Evolutionary conservation across 2,113 vertebrate genomes (phyloP), one percentile per base, ranked within the genome.

Genomic region (Coregonus clupeaformis): DNA sequence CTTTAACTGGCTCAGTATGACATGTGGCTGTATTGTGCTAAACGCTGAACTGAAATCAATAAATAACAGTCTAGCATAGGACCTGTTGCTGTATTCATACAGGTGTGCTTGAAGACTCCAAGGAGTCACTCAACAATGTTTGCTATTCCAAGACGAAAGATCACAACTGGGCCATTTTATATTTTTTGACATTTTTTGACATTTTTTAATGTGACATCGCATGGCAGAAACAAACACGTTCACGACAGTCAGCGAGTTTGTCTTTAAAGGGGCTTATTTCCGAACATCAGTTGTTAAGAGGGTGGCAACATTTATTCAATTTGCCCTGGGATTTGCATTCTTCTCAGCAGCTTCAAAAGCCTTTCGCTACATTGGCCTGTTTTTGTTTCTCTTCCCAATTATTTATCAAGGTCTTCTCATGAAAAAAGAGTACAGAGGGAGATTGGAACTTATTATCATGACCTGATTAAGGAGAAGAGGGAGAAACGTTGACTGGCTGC

Each of bases 381-480:
- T 68, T 76, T 76, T 69, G 1, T 52, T 52, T 52, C 4, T 52
- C 14, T 45, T 30, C 68, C 79, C 80, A 79, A 83, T 87, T 86
- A 89, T 84, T 85, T 79, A 90, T 82, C 80, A 87, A 85, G 86
- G 79, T 81, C 81, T 82, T 55, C 24, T 76, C 30, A n/a, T 72
- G 60, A 74, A 85, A 84, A 75, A 82, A 52, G 14, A 69, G 16
- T 16, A 57, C 64, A 62, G 72, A 64, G 81, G 82, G 75, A 78
- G 72, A 68, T 82, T 69, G 64, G 71, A 78, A 81, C 72, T 73
- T 82, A 77, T 77, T 79, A 78, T 80, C 76, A 72, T 84, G 82
- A 76, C 78, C 84, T 79, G 72, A 80, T 87, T 84, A 76, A 72
- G 81, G 78, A 81, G 74, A 74, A 76, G 42, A 29, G n/a, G 55